Evolutionary conservation across 2,113 vertebrate genomes (phyloP).

Genomic region (Apodemus speciosus): DNA sequence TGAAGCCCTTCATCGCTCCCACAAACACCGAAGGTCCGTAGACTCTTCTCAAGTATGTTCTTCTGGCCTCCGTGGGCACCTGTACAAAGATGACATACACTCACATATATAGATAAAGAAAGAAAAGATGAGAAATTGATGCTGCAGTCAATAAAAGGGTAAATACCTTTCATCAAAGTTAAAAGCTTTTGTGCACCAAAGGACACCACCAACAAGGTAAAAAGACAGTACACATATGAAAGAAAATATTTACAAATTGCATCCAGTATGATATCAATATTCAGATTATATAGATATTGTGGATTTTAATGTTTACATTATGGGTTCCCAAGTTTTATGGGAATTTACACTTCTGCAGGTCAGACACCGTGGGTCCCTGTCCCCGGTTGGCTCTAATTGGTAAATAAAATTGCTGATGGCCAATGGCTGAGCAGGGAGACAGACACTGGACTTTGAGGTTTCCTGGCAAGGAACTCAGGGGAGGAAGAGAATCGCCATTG

Average conservation of each 20-base stretch:
- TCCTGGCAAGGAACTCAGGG: too few relatives aligned
- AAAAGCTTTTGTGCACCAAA: neutral
- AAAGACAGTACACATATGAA: neutral
- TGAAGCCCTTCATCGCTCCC: neutral
- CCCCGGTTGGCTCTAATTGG: too few relatives aligned
- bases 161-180: neutral
- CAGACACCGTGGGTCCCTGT: too few relatives aligned
- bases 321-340: too few relatives aligned
- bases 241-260: neutral
- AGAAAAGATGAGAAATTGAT: neutral
- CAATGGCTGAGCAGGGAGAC: too few relatives aligned
- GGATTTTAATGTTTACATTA: too few relatives aligned
- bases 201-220: neutral
- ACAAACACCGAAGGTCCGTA: neutral
- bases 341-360: too few relatives aligned
- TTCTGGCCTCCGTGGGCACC: neutral
- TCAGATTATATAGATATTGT: neutral
- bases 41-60: neutral
- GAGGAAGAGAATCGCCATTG: too few relatives aligned
- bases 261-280: neutral
- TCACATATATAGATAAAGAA: neutral
- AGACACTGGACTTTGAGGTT: too few relatives aligned
- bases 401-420: too few relatives aligned
- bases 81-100: neutral
- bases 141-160: too few relatives aligned